phyloP scores from a whole-genome alignment of 1,140 invertebrate species.

The Triops longicaudatus region DNA sequence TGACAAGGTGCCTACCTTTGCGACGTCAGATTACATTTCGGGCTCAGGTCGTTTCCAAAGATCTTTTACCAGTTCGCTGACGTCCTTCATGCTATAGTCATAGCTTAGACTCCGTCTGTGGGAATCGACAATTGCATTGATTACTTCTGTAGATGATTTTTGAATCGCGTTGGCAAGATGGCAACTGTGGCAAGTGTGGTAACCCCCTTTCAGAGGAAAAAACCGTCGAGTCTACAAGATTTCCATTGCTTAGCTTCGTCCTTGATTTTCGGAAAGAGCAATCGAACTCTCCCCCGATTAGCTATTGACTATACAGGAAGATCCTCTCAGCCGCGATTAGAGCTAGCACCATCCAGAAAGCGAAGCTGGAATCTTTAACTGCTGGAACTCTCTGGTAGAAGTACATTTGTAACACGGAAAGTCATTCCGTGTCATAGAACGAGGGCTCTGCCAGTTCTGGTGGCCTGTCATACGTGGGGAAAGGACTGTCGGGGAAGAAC shows the following conservation, averaged over 20 bases:
- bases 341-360: too few relatives aligned
- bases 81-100: not conserved
- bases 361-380: too few relatives aligned
- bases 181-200: not conserved
- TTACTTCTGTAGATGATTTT: not conserved
- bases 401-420: too few relatives aligned
- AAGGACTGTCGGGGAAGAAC: too few relatives aligned
- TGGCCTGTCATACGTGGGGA: too few relatives aligned
- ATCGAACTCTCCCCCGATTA: not conserved
- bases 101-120: too few relatives aligned
- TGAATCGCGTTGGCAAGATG: not conserved
- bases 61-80: not conserved
- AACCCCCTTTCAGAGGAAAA: not conserved
- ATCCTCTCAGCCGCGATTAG: not conserved
- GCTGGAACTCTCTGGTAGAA: too few relatives aligned
- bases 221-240: not conserved
- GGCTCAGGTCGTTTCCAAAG: not conserved
- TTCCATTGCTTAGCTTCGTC: not conserved
- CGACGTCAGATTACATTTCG: not conserved
- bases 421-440: too few relatives aligned
- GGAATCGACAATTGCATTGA: constrained; percentile 6
- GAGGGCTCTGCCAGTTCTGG: too few relatives aligned
- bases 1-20: not conserved
- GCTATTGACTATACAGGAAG: not conserved
- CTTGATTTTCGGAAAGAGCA: not conserved